Evolutionary conservation across 2,113 vertebrate genomes (phyloP).

Genomic region (Bubo bubo): DNA sequence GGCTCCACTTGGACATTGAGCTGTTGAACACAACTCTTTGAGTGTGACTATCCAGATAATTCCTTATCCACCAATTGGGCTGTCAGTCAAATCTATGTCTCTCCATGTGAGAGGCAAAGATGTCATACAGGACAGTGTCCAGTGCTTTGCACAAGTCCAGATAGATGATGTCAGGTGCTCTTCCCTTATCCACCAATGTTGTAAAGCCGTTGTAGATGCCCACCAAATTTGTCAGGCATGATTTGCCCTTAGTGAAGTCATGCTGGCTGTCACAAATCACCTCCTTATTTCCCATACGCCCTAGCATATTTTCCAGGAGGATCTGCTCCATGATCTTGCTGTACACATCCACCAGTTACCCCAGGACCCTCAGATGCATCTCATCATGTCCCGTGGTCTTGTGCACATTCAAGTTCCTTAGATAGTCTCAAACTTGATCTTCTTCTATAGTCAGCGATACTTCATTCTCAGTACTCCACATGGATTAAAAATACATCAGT

Average conservation of each 20-base stretch:
- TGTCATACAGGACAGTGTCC: not conserved
- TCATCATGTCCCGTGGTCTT: too few species aligned
- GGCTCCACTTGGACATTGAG: not conserved
- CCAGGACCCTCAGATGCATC: not conserved
- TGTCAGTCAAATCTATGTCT: not conserved
- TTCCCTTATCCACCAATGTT: not conserved
- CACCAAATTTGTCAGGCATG: too few species aligned
- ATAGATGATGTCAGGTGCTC: not conserved
- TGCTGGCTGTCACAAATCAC: too few species aligned
- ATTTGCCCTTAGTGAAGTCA: too few species aligned
- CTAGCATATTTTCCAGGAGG: too few species aligned
- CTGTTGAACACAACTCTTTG: not conserved
- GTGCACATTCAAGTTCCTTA: too few species aligned
- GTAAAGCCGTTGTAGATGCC: fast-evolving
- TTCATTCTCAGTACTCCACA: not conserved
- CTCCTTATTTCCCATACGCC: too few species aligned
- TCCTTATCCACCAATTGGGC: not conserved
- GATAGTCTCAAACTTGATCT: not conserved
- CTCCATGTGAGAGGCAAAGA: not conserved
- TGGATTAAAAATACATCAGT: not conserved
- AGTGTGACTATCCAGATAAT: not conserved
- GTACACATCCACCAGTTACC: too few species aligned
- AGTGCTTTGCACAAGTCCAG: not conserved
- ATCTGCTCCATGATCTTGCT: too few species aligned
- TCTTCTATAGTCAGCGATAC: too few species aligned